phyloP scores from a whole-genome alignment of 2,113 vertebrate species.

The Otus sunia region DNA sequence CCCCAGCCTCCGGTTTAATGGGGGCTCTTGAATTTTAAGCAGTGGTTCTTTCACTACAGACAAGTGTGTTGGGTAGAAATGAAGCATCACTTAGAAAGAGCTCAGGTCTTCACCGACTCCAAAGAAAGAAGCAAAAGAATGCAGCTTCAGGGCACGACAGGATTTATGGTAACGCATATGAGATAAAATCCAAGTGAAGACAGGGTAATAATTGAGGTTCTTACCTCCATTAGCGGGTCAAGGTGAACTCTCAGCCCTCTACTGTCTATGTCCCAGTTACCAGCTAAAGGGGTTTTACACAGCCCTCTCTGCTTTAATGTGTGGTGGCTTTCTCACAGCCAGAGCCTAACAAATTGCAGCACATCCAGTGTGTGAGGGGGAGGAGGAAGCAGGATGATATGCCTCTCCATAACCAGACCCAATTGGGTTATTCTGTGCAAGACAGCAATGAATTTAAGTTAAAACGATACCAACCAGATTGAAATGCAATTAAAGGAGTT shows the following conservation, averaged over 20 bases:
- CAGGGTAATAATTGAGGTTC: neutral
- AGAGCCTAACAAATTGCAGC: neutral
- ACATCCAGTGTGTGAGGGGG: rapidly evolving
- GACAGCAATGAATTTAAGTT: neutral
- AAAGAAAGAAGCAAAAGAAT: neutral
- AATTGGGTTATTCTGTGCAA: neutral
- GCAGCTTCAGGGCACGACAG: rapidly evolving
- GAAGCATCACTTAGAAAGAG: neutral
- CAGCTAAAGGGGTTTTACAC: neutral
- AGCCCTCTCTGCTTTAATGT: neutral
- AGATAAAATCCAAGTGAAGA: neutral
- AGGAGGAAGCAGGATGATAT: neutral
- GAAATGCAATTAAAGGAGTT: conserved; percentile 18
- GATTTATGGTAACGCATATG: neutral
- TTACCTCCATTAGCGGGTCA: neutral
- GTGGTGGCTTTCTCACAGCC: neutral
- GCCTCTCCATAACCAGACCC: neutral
- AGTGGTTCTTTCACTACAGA: neutral
- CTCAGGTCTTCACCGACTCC: neutral
- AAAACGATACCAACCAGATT: conserved; percentile 1
- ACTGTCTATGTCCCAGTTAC: neutral
- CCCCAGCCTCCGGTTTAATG: neutral
- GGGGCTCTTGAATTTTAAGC: neutral
- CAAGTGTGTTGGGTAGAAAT: neutral
- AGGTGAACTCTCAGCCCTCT: neutral